Conservation (phyloP, 2,113 vertebrate genomes). For the Anthoscopus minutus region DNA sequence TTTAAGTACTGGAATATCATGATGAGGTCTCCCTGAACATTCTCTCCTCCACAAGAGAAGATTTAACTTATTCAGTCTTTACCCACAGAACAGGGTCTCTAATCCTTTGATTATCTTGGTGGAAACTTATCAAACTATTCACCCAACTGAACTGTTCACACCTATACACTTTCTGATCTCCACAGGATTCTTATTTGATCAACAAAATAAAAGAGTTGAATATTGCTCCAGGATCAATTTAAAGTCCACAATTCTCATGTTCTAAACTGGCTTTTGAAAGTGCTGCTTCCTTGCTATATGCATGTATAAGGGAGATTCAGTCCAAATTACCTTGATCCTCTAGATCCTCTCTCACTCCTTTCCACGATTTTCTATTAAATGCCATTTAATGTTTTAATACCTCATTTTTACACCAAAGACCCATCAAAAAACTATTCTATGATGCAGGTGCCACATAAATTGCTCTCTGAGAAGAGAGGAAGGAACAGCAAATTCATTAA, state of each 20-base stretch:
- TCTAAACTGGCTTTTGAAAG: neutral
- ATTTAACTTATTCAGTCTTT: neutral
- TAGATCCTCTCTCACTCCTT: neutral
- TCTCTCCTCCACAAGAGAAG: neutral
- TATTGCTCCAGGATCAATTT: rapidly evolving
- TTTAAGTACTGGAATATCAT: neutral
- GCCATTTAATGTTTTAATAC: neutral
- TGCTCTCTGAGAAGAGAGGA: neutral
- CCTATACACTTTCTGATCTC: neutral
- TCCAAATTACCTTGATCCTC: neutral
- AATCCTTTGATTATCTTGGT: neutral
- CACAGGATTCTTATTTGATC: neutral
- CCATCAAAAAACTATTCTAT: neutral
- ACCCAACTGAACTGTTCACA: neutral
- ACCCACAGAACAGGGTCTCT: neutral
- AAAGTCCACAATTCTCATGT: neutral
- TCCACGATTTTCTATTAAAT: neutral
- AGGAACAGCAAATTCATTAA: neutral
- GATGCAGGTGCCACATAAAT: neutral
- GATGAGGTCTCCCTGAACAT: neutral
- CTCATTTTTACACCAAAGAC: neutral
- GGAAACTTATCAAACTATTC: neutral
- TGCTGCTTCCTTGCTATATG: neutral
- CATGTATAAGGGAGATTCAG: neutral
- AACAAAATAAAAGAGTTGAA: neutral